Conservation (phyloP, 2,113 vertebrate genomes). For the Ammodramus savannarum region DNA sequence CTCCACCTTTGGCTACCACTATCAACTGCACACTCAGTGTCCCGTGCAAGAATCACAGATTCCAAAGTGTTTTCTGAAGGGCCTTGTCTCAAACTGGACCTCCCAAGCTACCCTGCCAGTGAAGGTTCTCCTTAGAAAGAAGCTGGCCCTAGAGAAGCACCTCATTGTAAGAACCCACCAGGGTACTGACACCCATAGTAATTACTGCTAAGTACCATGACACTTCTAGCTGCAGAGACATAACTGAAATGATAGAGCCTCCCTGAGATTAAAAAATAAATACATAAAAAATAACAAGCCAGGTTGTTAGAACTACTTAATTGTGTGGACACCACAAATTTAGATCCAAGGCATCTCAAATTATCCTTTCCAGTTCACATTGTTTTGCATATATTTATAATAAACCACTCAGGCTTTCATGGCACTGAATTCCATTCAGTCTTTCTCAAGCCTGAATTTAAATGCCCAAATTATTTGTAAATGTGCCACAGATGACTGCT, state of each 20-base stretch:
- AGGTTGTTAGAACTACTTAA: not conserved
- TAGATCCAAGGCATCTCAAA: not conserved
- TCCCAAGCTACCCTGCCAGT: not conserved
- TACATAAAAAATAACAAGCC: not conserved
- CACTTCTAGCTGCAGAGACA: not conserved
- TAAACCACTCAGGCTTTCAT: not conserved
- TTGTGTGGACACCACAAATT: not conserved
- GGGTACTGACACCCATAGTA: not conserved
- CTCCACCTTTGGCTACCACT: not conserved
- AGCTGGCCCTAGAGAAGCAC: not conserved
- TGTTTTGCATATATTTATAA: not conserved
- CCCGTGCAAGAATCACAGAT: not conserved
- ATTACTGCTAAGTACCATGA: not conserved
- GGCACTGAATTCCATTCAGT: not conserved
- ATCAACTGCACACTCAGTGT: accelerated
- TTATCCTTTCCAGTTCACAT: not conserved
- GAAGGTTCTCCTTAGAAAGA: not conserved
- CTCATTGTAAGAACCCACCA: not conserved
- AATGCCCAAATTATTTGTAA: not conserved
- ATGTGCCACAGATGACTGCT: not conserved
- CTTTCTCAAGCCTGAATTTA: not conserved
- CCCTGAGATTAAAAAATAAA: not conserved
- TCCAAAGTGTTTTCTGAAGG: not conserved
- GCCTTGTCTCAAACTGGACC: not conserved
- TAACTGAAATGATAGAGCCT: not conserved